These are phyloP conservation scores for Pelosia muscerda DNA, from an alignment of 2,888 invertebrate genomes.

Conservation along the genomic window DNA sequence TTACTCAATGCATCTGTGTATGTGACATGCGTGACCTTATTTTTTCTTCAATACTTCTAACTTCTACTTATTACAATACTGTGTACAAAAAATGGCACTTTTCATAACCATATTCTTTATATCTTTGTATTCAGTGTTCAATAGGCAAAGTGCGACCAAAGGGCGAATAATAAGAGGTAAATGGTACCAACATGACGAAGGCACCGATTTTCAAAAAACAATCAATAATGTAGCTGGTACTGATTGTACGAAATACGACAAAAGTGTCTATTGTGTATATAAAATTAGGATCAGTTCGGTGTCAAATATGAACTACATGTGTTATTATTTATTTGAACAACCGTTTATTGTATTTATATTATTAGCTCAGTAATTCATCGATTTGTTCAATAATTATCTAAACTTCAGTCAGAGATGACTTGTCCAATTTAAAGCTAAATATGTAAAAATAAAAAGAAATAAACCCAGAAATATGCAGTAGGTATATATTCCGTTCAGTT, in stretches of 20 bases:
- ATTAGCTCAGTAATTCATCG: neutral
- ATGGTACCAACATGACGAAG: constrained; percentile 75
- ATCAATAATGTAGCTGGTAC: constrained; percentile 84
- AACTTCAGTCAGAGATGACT: too few species aligned
- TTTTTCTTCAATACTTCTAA: too few species aligned
- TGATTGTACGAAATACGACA: constrained; percentile 78
- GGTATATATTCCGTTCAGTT: too few species aligned
- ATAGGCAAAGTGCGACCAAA: constrained; percentile 54
- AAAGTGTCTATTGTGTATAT: constrained; percentile 43
- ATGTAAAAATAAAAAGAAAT: too few species aligned
- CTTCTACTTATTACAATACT: too few species aligned
- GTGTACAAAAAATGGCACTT: too few species aligned
- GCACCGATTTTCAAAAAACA: constrained; percentile 81
- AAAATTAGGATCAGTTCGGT: constrained; percentile 30
- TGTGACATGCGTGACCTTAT: too few species aligned
- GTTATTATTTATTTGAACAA: neutral
- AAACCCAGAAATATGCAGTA: too few species aligned
- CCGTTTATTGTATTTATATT: neutral
- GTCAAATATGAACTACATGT: constrained; percentile 22
- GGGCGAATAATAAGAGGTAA: constrained; percentile 62
- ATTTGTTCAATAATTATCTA: neutral
- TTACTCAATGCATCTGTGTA: too few species aligned
- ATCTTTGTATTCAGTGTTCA: constrained; percentile 46
- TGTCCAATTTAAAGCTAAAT: too few species aligned
- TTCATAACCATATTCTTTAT: constrained; percentile 40